Conservation (phyloP, 2,113 vertebrate species). For the Hipposideros armiger region DNA sequence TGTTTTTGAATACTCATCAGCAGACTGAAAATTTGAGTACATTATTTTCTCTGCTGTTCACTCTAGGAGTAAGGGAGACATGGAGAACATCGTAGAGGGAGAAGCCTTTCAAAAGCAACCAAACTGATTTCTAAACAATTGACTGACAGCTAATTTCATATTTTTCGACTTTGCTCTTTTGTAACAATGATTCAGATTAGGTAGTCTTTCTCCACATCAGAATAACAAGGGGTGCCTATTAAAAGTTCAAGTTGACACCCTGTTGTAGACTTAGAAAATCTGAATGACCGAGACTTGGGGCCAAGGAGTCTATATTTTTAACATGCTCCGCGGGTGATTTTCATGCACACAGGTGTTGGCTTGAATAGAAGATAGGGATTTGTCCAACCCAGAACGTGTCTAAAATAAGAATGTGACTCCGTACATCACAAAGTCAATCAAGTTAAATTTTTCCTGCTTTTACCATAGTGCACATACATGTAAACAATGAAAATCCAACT, state of each 20-base stretch:
- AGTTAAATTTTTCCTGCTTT: not conserved
- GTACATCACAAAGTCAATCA: not conserved
- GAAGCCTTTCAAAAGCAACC: not conserved
- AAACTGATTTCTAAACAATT: not conserved
- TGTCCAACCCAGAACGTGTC: not conserved
- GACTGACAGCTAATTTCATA: not conserved
- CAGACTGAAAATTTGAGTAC: not conserved
- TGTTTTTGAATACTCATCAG: not conserved
- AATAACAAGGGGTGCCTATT: not conserved
- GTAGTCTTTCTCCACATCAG: not conserved
- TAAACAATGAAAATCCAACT: not conserved
- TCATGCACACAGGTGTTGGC: not conserved
- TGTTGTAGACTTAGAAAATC: not conserved
- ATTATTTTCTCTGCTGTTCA: not conserved
- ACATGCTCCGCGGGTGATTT: not conserved
- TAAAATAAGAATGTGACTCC: not conserved
- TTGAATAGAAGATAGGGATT: not conserved
- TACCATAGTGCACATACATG: not conserved
- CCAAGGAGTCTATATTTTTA: not conserved
- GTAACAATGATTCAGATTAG: not conserved
- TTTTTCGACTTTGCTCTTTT: constrained; percentile 23
- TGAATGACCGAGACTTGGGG: not conserved
- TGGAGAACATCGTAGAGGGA: not conserved
- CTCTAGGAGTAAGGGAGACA: not conserved
- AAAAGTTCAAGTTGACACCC: not conserved